Base-by-base conservation (phyloP, 64 coral and sea anemone species). In the Dendronephthya gigantea region DNA sequence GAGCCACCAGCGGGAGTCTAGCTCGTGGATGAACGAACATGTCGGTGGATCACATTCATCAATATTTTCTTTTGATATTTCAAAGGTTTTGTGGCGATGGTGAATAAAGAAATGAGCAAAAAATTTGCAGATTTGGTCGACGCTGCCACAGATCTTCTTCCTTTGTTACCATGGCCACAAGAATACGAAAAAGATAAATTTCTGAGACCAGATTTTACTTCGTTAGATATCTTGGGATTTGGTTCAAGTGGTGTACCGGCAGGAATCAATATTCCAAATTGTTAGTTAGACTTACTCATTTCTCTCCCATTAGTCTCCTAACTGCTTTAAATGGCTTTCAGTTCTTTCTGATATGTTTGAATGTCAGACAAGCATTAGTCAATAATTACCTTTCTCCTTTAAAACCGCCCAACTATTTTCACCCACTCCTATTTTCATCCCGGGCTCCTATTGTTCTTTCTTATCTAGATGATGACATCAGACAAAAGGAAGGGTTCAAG, bases 231-330 rank as follows among this genome's bases (percentile, higher is more conserved):
- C 1, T 50, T 98, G 8, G 92, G 89, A 2, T 98, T 98, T 89
- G 95, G 95, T 15, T 91, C 84, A 22, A 98, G 95, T 84, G 95
- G 95, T 33, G 87, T 98, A 51, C 95, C 95, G 27, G 95, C 95
- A 69, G 95, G 95, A 47, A 98, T 98, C 30, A 98, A 98, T 39
- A 98, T 98, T 41, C 95, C 95, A 27, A 98, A 98, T 31, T 98
- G 95, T 98, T 90, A 91, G 94, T 93, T 19, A 9, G 29, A 41
- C 29, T 10, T 2, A 15, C 13, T 36, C 0, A 52, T 52, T n/a
- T n/a, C n/a, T n/a, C n/a, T n/a, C n/a, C n/a, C n/a, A n/a, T n/a
- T n/a, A n/a, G n/a, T n/a, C n/a, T n/a, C n/a, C n/a, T n/a, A n/a
- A n/a, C n/a, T n/a, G n/a, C n/a, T n/a, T n/a, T n/a, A n/a, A n/a